Base-by-base conservation (phyloP, 2,113 vertebrate species). In the Mastomys coucha region DNA sequence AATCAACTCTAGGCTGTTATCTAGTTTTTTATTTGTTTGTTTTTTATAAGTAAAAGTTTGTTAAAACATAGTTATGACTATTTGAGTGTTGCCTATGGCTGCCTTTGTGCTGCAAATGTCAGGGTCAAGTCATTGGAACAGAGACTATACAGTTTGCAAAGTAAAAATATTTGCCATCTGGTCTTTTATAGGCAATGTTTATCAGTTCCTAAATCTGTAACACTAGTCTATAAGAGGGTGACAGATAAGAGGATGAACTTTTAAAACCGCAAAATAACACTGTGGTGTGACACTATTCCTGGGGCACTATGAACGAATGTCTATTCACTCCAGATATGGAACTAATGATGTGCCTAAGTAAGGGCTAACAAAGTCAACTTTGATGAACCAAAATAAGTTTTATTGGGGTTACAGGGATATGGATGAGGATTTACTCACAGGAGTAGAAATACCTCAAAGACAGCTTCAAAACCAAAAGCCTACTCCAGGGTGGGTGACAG, bases 11-110 rank as follows among this genome's bases (percentile, higher is more conserved):
- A 63, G 39, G 60, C 12, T 67, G 33, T 58, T 67, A 67, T 22
- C 84, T 12, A 14, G 20, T 36, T 69, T 14, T 49, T 96, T 56
- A 4, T 36, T 70, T 45, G 45, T 45, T 45, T 45, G 45, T 45
- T 45, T 75, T 93, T 78, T 70, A 4, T n/a, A 91, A 94, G 33
- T 73, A 72, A 73, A 67, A 9, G 53, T 86, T 94, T 87, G 49
- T 60, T 73, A 39, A 76, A 91, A 95, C 36, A 80, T 3, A 75
- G 75, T 60, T 94, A n/a, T 33, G 17, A 49, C 56, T 33, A 17
- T 85, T 84, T 67, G 88, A 89, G 39, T 85, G 39, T 91, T 88
- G 42, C 16, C 31, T 28, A 9, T 84, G 90, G 56, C 33, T 88
- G 82, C 19, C 86, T 96, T 89, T 77, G 39, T 16, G 73, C 12